Evolutionary conservation across 37 sponge, comb jelly and placozoan genomes (phyloP), one percentile per base, ranked within the genome.

Genomic region (Aphrocallistes beatrix): DNA sequence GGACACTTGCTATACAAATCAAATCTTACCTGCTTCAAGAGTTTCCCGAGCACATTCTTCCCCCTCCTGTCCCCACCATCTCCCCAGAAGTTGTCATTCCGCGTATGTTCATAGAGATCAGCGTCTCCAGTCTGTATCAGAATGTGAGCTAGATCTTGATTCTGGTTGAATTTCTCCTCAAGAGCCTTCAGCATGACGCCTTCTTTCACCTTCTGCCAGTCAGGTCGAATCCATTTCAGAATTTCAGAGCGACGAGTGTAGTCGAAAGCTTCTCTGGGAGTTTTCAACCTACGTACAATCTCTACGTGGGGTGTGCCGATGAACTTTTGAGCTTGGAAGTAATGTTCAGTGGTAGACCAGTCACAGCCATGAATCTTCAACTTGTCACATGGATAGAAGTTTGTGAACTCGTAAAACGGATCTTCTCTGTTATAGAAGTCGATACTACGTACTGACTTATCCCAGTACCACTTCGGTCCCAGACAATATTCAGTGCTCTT

Each of bases 301-400:
- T 82, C 85, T 17, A 51, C 39, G 36, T 85, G 83, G 21, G 91
- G 89, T 32, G 91, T 86, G 23, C 91, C 91, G 21, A 91, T 75
- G 48, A 86, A 91, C 81, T 91, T 91, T 38, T 91, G 91, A 39
- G 89, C 89, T n/a, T 91, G 91, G 83, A 91, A 91, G 81, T 91
- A 91, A 85, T 91, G 88, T 49, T 91, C 91, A 36, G 89, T 50
- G 0, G 91, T 91, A 1, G 51, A 42, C 91, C 91, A 91, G 0
- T 1, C 39, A 37, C 40, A 50, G 36, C 69, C 83, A 36, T 91
- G 87, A 8, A 91, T 34, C 23, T 0, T 25, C 38, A 90, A 9
- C n/a, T 28, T 60, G 36, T 48, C 34, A 39, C 47, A 30, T 0
- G 37, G 45, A 75, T 37, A 81, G 82, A 91, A 91, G 87, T 91